Evolutionary conservation across 1,140 invertebrate species (phyloP).

Genomic region (Tetramorium alpestre): DNA sequence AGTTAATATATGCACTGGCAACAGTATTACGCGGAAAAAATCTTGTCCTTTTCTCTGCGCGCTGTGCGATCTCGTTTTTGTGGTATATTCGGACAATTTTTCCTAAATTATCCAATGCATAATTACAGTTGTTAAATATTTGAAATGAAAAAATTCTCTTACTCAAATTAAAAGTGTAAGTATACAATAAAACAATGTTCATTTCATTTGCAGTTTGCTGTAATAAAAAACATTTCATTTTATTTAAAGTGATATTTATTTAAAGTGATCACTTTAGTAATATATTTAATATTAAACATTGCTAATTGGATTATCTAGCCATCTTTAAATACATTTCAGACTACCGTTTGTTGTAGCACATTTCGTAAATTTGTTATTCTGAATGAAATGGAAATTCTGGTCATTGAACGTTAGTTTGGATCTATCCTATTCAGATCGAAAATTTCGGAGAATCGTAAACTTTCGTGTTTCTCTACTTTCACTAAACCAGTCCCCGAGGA

Average conservation of each 20-base stretch:
- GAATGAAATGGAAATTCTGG: not conserved
- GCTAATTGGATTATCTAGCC: not conserved
- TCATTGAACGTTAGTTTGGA: constrained; percentile 13
- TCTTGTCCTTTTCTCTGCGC: not conserved
- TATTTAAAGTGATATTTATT: not conserved
- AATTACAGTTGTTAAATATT: not conserved
- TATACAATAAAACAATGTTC: not conserved
- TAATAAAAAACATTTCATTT: not conserved
- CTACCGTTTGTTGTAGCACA: not conserved
- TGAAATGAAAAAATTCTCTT: not conserved
- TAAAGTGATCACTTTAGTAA: not conserved
- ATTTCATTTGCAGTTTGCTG: not conserved
- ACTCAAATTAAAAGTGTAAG: not conserved
- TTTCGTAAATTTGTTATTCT: not conserved
- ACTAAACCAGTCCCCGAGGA: constrained; percentile 46
- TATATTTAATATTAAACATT: not conserved
- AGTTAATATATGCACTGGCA: constrained; percentile 10
- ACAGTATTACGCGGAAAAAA: not conserved
- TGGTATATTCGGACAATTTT: not conserved
- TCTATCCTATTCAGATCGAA: constrained; percentile 16
- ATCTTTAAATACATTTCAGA: not conserved
- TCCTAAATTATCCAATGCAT: not conserved
- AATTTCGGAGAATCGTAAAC: not conserved
- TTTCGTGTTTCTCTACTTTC: constrained; percentile 56
- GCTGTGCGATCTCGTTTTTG: not conserved